These are phyloP conservation scores for Pygocentrus nattereri DNA, from an alignment of 2,797 vertebrate genomes.

Conservation along the genomic window DNA sequence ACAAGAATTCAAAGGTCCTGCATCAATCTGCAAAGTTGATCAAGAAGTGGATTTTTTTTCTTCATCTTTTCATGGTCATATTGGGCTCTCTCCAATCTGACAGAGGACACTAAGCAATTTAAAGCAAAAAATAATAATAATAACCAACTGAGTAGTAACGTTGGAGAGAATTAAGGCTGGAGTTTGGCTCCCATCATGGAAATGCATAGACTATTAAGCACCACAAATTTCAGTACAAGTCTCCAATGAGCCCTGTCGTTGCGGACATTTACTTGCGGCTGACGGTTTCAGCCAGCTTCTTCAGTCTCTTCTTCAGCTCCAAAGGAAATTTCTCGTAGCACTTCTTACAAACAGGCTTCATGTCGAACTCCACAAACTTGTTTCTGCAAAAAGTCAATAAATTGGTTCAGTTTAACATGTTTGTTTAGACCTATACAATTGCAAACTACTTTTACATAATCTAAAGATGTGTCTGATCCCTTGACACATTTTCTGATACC, in stretches of 20 bases:
- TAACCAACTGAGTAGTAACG: not conserved
- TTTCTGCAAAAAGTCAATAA: slow-evolving; percentile 80
- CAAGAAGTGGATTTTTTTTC: not conserved
- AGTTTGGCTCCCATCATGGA: slow-evolving; percentile 4
- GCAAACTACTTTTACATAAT: not conserved
- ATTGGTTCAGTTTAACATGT: not conserved
- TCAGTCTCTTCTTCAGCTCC: slow-evolving; percentile 98
- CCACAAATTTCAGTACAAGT: not conserved
- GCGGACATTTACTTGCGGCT: slow-evolving; percentile 86
- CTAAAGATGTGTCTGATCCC: not conserved
- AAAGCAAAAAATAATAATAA: not conserved
- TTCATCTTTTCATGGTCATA: not conserved
- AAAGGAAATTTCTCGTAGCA: slow-evolving; percentile 99
- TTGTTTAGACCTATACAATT: not conserved
- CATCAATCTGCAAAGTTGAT: not conserved
- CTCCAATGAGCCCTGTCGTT: slow-evolving; percentile 16
- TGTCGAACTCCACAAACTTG: slow-evolving; percentile 99
- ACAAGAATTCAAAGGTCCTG: not conserved
- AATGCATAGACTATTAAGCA: slow-evolving; percentile 28
- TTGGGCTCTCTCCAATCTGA: not conserved
- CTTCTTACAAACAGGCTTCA: slow-evolving; percentile 99
- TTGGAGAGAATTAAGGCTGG: slow-evolving; percentile 19
- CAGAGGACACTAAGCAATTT: not conserved
- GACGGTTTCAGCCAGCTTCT: slow-evolving; percentile 94
- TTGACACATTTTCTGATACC: not conserved